Percentiles rank a stretch among this genome's conserved stretches.
Conservation (phyloP, 1,140 invertebrate genomes). For the Cecropterus lyciades region DNA sequence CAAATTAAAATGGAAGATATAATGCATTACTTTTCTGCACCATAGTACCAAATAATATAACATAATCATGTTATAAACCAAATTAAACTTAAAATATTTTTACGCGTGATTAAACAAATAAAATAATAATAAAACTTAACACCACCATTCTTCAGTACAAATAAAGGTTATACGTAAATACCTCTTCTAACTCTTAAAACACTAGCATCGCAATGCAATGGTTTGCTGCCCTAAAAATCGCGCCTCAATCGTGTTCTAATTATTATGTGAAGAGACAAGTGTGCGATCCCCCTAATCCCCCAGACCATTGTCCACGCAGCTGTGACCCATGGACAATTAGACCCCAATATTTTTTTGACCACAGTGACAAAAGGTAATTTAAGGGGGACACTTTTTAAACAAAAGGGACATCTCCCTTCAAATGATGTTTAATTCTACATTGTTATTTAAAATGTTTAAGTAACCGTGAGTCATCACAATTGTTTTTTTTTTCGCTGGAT, state of each 20-base stretch:
- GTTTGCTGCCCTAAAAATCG: background rate
- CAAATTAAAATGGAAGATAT: no score
- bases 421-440: background rate
- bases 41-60: no score
- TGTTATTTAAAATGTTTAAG: slow-evolving; percentile 26
- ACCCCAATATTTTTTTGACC: slow-evolving; percentile 28
- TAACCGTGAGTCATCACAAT: slow-evolving; percentile 16
- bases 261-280: slow-evolving; percentile 23
- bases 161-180: no score
- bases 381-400: slow-evolving; percentile 14
- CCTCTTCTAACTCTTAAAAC: no score
- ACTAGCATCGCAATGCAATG: background rate
- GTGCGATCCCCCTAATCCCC: slow-evolving; percentile 1
- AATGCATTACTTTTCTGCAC: no score
- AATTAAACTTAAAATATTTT: no score
- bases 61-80: no score
- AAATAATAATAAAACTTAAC: no score
- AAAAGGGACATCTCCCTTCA: slow-evolving; percentile 13
- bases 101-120: no score
- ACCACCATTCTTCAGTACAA: no score
- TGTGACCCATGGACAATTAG: slow-evolving; percentile 8
- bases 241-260: slow-evolving; percentile 22
- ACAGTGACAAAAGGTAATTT: slow-evolving; percentile 6
- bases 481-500: background rate
- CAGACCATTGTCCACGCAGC: slow-evolving; percentile 27